Percentiles rank a stretch among this genome's conserved stretches.
These are phyloP conservation scores for Eupeodes luniger DNA, from an alignment of 2,888 invertebrate genomes.

Conservation along the genomic window DNA sequence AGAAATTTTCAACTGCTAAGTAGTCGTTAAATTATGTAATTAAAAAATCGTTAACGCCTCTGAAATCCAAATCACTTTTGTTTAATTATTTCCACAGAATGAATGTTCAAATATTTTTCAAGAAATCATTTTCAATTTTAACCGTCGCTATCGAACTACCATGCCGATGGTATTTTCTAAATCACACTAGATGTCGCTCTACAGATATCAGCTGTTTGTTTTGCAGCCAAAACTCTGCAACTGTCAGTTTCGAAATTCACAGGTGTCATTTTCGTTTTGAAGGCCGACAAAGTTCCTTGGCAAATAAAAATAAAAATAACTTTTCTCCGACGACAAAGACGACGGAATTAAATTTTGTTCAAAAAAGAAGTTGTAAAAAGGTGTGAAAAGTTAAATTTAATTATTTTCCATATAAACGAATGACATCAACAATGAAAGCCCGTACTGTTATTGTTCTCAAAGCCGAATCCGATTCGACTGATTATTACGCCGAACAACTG, in stretches of 20 bases:
- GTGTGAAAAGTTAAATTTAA: neutral
- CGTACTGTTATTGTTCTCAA: conserved; percentile 83
- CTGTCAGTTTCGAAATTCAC: conserved; percentile 49
- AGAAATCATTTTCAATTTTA: neutral
- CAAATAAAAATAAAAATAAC: conserved; percentile 67
- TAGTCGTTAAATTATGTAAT: too few species aligned
- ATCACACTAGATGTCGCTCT: conserved; percentile 44
- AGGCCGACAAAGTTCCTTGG: conserved; percentile 43
- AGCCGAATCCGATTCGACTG: conserved; percentile 84
- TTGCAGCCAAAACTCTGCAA: neutral
- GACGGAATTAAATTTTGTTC: conserved; percentile 36
- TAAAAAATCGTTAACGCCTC: too few species aligned
- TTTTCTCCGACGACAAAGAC: neutral
- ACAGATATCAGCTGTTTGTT: conserved; percentile 26
- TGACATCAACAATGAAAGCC: conserved; percentile 55
- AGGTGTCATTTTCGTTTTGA: conserved; percentile 61
- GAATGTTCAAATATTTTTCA: too few species aligned
- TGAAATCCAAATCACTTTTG: too few species aligned
- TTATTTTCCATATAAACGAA: neutral
- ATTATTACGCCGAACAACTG: conserved; percentile 84
- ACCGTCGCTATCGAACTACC: conserved; percentile 15
- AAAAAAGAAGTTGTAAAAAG: neutral
- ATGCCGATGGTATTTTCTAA: neutral
- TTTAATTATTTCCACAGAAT: too few species aligned
- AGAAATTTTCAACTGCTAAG: too few species aligned